Conservation (phyloP, 2,113 vertebrate species). For the Progne subis region DNA sequence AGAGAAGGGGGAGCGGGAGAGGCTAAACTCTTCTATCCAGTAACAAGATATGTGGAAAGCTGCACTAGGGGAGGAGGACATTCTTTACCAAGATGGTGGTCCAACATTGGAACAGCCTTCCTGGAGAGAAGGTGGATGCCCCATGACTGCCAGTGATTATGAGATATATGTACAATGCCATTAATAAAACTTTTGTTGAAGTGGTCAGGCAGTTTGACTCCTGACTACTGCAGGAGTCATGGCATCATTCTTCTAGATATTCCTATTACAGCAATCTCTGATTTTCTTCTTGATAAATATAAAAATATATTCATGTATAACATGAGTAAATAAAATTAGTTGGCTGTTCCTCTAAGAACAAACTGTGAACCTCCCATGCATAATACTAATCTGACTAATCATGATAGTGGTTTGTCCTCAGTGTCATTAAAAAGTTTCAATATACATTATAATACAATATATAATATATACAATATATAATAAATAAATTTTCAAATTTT, state of each 20-base stretch:
- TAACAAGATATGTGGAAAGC: background rate
- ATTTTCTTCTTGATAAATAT: background rate
- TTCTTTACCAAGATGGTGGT: background rate
- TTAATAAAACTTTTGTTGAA: background rate
- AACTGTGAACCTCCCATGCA: background rate
- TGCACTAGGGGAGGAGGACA: no score
- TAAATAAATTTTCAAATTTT: background rate
- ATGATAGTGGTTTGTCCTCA: background rate
- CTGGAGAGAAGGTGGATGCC: background rate
- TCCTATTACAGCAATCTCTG: rapidly evolving
- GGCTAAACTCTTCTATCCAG: background rate
- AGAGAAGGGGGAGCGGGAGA: background rate
- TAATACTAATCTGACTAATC: background rate
- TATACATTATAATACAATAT: background rate
- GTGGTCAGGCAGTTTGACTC: background rate
- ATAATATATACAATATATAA: background rate
- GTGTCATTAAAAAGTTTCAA: background rate
- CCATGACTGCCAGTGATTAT: rapidly evolving
- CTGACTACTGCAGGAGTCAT: background rate
- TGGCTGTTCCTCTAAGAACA: background rate
- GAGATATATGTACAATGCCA: background rate
- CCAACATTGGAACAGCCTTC: background rate
- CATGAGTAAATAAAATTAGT: background rate
- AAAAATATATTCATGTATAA: background rate
- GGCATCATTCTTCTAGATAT: background rate